phyloP scores from a whole-genome alignment of 2,888 invertebrate genomes.

The Cyclophora albipunctata region DNA sequence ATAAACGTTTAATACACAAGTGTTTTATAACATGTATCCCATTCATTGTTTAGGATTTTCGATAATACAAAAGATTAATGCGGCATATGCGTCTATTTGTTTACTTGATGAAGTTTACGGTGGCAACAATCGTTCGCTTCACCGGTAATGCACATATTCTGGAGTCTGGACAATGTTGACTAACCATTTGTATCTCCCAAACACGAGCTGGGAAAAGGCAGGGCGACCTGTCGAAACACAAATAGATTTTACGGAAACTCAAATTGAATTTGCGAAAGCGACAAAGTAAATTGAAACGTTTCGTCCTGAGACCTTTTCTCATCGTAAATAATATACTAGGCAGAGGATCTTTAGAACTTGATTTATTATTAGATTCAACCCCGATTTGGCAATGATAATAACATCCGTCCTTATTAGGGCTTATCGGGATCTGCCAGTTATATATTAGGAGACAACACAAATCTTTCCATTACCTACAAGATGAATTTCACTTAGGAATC shows the following conservation, averaged over 20 bases:
- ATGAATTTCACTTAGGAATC: no score
- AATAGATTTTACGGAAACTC: conserved; percentile 34
- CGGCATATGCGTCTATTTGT: no score
- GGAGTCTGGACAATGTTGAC: neutral
- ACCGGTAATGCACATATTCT: no score
- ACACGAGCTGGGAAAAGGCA: conserved; percentile 10
- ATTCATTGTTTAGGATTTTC: no score
- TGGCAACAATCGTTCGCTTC: no score
- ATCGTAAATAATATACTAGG: conserved; percentile 18
- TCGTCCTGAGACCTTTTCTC: conserved; percentile 22
- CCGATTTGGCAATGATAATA: neutral
- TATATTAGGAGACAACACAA: no score
- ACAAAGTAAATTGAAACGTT: conserved; percentile 29
- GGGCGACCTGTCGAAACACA: conserved; percentile 26
- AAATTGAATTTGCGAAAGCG: conserved; percentile 36
- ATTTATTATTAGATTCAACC: conserved; percentile 9
- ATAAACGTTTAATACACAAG: no score
- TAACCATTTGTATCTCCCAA: conserved; percentile 26
- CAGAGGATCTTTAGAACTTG: conserved; percentile 10
- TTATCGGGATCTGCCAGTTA: no score
- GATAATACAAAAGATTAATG: no score
- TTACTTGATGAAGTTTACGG: no score
- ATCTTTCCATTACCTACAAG: no score
- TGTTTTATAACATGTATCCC: no score
- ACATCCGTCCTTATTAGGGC: neutral